Conservation (phyloP, 2,888 invertebrate species). For the Scrobipalpa atriplicella region DNA sequence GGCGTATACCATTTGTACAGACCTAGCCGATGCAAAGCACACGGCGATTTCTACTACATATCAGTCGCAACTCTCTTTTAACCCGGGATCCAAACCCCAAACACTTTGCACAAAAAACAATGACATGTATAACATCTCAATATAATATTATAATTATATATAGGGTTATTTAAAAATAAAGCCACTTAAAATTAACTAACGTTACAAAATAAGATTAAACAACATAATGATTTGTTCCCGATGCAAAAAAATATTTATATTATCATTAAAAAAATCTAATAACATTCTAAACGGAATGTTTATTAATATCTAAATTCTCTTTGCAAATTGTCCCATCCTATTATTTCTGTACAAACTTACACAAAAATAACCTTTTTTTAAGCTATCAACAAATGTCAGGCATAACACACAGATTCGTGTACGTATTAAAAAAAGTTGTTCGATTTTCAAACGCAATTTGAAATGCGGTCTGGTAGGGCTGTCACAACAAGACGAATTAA, state of each 20-base stretch:
- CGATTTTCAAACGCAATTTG: conserved; percentile 57
- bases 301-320: conserved; percentile 80
- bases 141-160: conserved; percentile 75
- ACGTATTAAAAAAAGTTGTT: conserved; percentile 72
- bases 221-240: conserved; percentile 83
- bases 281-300: conserved; percentile 83
- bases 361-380: conserved; percentile 74
- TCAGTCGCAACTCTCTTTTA: conserved; percentile 79
- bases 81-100: conserved; percentile 70
- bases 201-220: conserved; percentile 82
- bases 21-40: conserved; percentile 65
- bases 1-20: conserved; percentile 81
- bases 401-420: conserved; percentile 72
- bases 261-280: conserved; percentile 74
- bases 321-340: conserved; percentile 83
- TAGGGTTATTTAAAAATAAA: conserved; percentile 76
- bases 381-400: conserved; percentile 78
- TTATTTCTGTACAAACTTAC: conserved; percentile 80
- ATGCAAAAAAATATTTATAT: conserved; percentile 73
- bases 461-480: conserved; percentile 78
- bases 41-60: conserved; percentile 73
- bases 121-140: conserved; percentile 81
- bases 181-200: conserved; percentile 82
- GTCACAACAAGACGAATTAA: conserved; percentile 59
- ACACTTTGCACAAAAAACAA: conserved; percentile 80